Conservation (phyloP, 2,888 invertebrate species). For the Tanypteryx hageni region DNA sequence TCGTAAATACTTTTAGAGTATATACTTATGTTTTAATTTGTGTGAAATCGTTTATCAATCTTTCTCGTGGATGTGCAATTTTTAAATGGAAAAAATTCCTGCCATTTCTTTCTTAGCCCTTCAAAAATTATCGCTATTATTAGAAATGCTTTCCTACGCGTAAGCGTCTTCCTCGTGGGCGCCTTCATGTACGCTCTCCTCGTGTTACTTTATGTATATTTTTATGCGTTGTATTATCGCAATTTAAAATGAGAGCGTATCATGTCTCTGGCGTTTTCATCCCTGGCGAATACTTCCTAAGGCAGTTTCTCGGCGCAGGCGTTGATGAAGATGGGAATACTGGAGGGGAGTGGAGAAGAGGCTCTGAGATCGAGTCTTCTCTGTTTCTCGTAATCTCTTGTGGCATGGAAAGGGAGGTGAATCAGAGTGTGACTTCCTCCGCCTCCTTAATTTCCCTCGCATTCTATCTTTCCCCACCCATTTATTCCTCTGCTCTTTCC, state of each 20-base stretch:
- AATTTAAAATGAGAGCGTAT: background rate
- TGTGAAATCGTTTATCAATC: too few species aligned
- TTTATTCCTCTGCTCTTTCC: background rate
- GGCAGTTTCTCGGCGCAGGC: constrained; percentile 1
- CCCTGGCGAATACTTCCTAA: background rate
- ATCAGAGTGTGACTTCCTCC: constrained; percentile 35
- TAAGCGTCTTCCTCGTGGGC: too few species aligned
- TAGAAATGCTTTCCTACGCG: too few species aligned
- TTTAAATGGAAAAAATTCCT: too few species aligned
- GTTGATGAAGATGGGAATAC: constrained; percentile 26
- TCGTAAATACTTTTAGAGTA: too few species aligned
- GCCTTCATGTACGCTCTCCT: too few species aligned
- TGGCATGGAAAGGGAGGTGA: constrained; percentile 34
- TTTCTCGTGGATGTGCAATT: too few species aligned
- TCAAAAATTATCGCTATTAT: too few species aligned
- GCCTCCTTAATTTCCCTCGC: background rate
- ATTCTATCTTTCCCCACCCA: background rate
- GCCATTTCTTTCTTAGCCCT: too few species aligned
- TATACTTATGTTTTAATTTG: too few species aligned
- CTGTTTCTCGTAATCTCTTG: constrained; percentile 52
- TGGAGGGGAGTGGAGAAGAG: background rate
- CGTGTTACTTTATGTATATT: too few species aligned
- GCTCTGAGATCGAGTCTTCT: constrained; percentile 34
- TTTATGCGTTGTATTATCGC: background rate
- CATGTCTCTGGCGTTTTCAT: background rate